Evolutionary conservation across 2,888 invertebrate genomes (phyloP).

Genomic region (Elaeidobius kamerunicus): DNA sequence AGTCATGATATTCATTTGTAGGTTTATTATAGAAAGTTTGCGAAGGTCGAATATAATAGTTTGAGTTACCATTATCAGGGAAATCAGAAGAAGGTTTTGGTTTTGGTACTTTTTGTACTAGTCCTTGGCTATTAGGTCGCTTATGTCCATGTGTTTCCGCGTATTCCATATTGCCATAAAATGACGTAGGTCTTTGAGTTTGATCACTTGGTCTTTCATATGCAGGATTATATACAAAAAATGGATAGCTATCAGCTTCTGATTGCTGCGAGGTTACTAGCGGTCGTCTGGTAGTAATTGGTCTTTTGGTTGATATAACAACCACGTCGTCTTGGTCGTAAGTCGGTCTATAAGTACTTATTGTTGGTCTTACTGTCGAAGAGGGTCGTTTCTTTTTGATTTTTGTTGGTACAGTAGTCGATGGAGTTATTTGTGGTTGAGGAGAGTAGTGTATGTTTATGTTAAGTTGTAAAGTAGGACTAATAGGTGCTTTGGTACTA

Average conservation of each 20-base stretch:
- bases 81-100: conserved; percentile 2
- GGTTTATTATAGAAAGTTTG: conserved; percentile 24
- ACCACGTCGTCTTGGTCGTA: conserved; percentile 16
- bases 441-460: conserved; percentile 42
- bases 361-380: background rate
- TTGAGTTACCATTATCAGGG: background rate
- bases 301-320: conserved; percentile 29
- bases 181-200: conserved; percentile 6
- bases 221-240: background rate
- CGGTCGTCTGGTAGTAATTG: conserved; percentile 13
- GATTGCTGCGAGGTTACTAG: background rate
- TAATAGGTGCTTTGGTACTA: conserved; percentile 17
- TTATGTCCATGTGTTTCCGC: conserved; percentile 12
- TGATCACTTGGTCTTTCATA: conserved; percentile 1
- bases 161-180: conserved; percentile 3
- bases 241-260: conserved; percentile 16
- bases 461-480: conserved; percentile 39
- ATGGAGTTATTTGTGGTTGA: conserved; percentile 29
- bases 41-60: conserved; percentile 13
- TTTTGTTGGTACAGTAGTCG: conserved; percentile 21
- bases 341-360: conserved; percentile 14
- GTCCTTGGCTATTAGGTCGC: conserved; percentile 11
- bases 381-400: conserved; percentile 28
- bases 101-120: background rate
- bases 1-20: background rate